Conservation (phyloP, 1,140 invertebrate genomes). For the Scaptomyza pallida region DNA sequence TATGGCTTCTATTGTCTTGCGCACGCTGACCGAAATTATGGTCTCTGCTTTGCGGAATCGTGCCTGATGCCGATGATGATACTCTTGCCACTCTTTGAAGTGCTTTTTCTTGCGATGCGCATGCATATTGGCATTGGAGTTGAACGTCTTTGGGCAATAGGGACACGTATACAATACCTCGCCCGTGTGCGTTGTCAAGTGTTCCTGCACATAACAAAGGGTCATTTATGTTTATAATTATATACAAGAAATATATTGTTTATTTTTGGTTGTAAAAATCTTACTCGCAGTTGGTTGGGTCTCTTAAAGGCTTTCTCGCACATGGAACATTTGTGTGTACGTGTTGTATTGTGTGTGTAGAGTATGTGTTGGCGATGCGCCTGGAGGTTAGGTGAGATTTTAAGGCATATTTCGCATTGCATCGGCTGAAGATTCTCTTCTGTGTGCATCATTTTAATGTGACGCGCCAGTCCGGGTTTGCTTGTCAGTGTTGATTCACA, state of each 20-base stretch:
- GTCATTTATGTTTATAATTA: not conserved
- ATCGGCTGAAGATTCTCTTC: conserved; percentile 63
- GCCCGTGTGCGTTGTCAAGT: conserved; percentile 78
- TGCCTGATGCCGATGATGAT: conserved; percentile 34
- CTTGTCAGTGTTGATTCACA: conserved; percentile 69
- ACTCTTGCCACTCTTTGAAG: conserved; percentile 75
- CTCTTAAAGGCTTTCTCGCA: conserved; percentile 78
- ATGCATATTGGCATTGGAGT: conserved; percentile 81
- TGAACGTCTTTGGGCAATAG: conserved; percentile 77
- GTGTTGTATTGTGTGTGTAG: conserved; percentile 66
- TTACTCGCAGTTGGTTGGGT: conserved; percentile 58
- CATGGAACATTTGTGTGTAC: conserved; percentile 64
- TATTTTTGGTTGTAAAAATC: not conserved
- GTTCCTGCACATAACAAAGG: conserved; percentile 54
- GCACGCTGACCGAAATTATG: conserved; percentile 61
- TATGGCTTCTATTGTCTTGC: conserved; percentile 70
- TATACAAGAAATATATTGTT: not conserved
- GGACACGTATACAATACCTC: conserved; percentile 78
- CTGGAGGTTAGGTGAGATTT: conserved; percentile 69
- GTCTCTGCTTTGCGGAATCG: conserved; percentile 47
- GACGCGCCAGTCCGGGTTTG: conserved; percentile 67
- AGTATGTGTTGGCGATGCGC: conserved; percentile 69
- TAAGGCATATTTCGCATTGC: conserved; percentile 64
- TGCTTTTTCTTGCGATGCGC: conserved; percentile 78
- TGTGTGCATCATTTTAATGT: conserved; percentile 76